A percentile compares a stretch with the other conserved stretches of the same genome.
Evolutionary conservation across 2,888 invertebrate genomes (phyloP).

Genomic region (Thecophora atra): DNA sequence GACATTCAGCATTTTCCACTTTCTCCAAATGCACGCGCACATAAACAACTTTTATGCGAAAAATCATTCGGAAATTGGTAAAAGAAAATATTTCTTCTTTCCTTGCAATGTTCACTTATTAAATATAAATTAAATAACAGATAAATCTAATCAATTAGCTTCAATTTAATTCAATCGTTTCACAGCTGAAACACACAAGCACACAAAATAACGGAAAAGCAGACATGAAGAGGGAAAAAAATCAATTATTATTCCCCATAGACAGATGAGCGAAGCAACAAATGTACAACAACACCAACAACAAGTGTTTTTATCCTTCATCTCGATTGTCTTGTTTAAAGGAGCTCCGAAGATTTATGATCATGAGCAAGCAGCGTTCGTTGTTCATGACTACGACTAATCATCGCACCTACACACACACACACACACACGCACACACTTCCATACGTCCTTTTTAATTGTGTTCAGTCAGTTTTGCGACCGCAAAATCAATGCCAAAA

Average conservation of each 20-base stretch:
- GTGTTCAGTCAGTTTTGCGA: not conserved
- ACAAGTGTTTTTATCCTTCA: conserved; percentile 2
- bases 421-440: no score
- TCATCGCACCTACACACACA: no score
- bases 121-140: no score
- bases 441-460: not conserved
- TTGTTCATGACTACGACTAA: not conserved
- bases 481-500: not conserved
- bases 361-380: not conserved
- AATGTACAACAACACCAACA: not conserved
- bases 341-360: not conserved
- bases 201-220: no score
- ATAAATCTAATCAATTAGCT: no score
- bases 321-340: not conserved
- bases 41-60: not conserved
- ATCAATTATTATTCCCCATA: no score
- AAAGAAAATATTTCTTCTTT: not conserved
- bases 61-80: not conserved
- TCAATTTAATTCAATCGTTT: no score
- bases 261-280: not conserved
- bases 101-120: not conserved
- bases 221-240: no score
- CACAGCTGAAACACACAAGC: no score
- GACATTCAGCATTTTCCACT: no score
- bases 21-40: no score